phyloP scores from a whole-genome alignment of 2,113 vertebrate genomes.

The Megaceryle maxima region DNA sequence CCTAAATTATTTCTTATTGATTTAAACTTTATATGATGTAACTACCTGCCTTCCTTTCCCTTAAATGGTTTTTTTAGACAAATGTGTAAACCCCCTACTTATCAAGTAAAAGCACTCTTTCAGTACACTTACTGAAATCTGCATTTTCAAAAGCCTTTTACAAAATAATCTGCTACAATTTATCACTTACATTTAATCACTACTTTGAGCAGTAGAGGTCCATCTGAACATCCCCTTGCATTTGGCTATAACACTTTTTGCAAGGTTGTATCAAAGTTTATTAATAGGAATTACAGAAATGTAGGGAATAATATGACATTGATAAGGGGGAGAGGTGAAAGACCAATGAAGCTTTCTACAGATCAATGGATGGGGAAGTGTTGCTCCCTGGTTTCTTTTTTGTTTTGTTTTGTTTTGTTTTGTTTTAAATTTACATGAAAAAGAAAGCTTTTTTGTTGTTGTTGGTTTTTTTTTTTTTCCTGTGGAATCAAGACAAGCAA shows the following conservation, averaged over 20 bases:
- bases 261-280: neutral
- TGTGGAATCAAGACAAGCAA: constrained; percentile 6
- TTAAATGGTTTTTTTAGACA: neutral
- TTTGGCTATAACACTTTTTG: neutral
- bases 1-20: neutral
- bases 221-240: neutral
- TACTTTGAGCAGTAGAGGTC: neutral
- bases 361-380: neutral
- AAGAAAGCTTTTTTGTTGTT: too few relatives aligned
- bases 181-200: neutral
- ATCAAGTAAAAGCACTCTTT: neutral
- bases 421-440: neutral
- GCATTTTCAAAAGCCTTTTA: neutral
- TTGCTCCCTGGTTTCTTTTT: neutral
- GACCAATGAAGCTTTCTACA: neutral
- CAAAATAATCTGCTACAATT: neutral
- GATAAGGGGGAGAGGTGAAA: neutral
- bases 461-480: neutral
- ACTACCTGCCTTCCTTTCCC: neutral
- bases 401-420: neutral
- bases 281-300: neutral
- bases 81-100: neutral
- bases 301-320: neutral
- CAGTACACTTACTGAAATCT: neutral
- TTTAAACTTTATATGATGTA: neutral